Evolutionary conservation across 2,113 vertebrate genomes (phyloP).

Genomic region (Jacana jacana): DNA sequence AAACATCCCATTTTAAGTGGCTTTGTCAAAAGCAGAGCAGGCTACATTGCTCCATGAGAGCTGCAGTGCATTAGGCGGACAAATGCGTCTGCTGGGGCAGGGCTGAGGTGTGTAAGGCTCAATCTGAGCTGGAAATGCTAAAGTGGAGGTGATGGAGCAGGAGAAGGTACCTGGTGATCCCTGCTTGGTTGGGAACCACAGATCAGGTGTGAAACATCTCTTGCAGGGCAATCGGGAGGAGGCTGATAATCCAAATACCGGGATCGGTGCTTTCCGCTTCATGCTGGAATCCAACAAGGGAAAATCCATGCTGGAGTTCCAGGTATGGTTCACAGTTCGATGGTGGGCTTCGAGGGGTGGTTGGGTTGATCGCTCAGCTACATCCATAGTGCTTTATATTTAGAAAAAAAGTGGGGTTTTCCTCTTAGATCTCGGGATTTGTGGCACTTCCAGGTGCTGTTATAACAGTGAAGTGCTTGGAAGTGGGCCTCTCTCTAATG

Average conservation of each 20-base stretch:
- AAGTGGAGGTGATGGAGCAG: neutral
- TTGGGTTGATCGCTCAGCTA: neutral
- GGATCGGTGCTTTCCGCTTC: slow-evolving; percentile 96
- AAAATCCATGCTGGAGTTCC: slow-evolving; percentile 98
- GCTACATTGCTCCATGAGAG: rapidly evolving
- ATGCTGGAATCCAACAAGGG: slow-evolving; percentile 99
- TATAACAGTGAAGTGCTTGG: neutral
- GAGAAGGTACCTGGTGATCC: neutral
- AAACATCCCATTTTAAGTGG: neutral
- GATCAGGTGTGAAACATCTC: neutral
- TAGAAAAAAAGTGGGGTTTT: neutral
- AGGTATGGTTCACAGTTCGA: slow-evolving; percentile 73
- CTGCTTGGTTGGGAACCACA: rapidly evolving
- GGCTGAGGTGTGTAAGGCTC: neutral
- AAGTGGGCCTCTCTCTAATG: too few species aligned
- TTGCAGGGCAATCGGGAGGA: slow-evolving; percentile 91
- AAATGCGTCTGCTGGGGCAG: too few species aligned
- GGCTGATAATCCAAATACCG: slow-evolving; percentile 94
- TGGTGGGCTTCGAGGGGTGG: neutral
- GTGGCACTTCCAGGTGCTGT: neutral
- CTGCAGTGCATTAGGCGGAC: neutral
- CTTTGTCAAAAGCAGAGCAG: neutral
- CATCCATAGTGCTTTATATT: rapidly evolving
- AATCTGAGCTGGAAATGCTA: too few species aligned
- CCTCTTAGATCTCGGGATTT: neutral